Evolutionary conservation across 2,797 vertebrate species (phyloP), one percentile per base, ranked within the genome.

Genomic region (Myotis planiceps): DNA sequence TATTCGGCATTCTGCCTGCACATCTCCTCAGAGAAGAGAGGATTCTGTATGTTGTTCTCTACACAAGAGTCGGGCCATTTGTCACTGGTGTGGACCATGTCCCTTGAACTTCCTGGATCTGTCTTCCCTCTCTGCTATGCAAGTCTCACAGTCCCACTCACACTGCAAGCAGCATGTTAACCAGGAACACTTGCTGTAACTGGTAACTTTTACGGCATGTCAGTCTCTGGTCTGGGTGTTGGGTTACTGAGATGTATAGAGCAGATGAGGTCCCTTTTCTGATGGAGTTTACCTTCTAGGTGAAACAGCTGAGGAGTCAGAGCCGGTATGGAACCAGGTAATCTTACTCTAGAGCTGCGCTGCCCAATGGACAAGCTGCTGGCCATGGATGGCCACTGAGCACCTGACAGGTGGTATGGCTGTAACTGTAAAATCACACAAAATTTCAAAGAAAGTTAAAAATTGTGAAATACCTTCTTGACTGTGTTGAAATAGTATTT

Each of bases 401-500:
- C 9, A 9, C 1, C 9, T 78, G 14, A 14, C 47, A n/a, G 12
- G 2, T 29, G 39, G 37, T 32, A 42, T 23, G n/a, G 42, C 18
- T 49, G 0, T 53, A 72, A 25, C 1, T 45, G 2, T 6, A 81
- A 75, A 88, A 13, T 51, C 72, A 51, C 27, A 47, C 9, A 6
- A 19, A 19, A 21, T 51, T 47, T 34, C 15, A 0, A 79, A 88
- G 25, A 27, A 1, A 45, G 23, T 47, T 18, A 42, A 90, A 45
- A 68, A 49, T 5, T 13, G 12, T 66, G 29, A 21, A 75, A 14
- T 39, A 9, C 8, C 29, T 49, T 55, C n/a, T 58, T 65, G 32
- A 76, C 65, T 75, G 13, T 51, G 8, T 51, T 82, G 34, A 92
- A 88, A 81, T 75, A 39, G 32, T 60, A 37, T 32, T 68, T 55